Percentiles rank a stretch among this genome's conserved stretches.
These are phyloP conservation scores for Drosophila subpulchrella DNA, from an alignment of 1,140 invertebrate species.

Conservation along the genomic window DNA sequence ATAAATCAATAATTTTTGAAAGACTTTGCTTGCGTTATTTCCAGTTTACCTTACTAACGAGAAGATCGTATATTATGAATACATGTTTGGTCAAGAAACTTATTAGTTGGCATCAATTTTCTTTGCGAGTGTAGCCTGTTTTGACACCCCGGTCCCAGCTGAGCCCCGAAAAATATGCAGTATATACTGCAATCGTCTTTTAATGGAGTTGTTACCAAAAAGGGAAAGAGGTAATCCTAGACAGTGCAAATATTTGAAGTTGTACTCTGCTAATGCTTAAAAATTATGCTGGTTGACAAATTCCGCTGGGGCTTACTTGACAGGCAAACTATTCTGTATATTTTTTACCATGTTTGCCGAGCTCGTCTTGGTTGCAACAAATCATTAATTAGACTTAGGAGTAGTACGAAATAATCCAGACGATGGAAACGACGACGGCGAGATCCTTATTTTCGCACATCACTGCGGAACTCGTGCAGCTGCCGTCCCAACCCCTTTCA, in stretches of 20 bases:
- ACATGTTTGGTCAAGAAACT: too few relatives aligned
- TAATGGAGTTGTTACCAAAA: conserved; percentile 66
- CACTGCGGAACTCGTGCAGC: conserved; percentile 45
- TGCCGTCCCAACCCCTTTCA: conserved; percentile 14
- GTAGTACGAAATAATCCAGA: conserved; percentile 25
- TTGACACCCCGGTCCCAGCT: conserved; percentile 70
- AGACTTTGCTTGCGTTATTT: too few relatives aligned
- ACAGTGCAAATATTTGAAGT: conserved; percentile 76
- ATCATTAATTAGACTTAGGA: conserved; percentile 74
- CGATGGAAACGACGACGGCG: conserved; percentile 5
- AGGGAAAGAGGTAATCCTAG: conserved; percentile 38
- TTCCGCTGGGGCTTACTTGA: conserved; percentile 24
- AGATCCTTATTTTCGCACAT: conserved; percentile 26
- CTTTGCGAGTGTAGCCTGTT: conserved; percentile 45
- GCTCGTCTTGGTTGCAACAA: conserved; percentile 50
- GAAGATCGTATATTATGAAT: too few relatives aligned
- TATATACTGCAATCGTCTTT: conserved; percentile 47
- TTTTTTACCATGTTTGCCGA: conserved; percentile 24
- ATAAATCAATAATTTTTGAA: too few relatives aligned
- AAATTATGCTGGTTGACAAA: conserved; percentile 83
- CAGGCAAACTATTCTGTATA: conserved; percentile 14
- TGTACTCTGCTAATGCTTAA: conserved; percentile 66
- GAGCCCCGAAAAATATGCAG: conserved; percentile 58
- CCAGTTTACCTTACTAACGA: too few relatives aligned
- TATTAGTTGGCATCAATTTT: neutral